These are phyloP conservation scores for Linyphia triangularis DNA, from an alignment of 2,888 invertebrate genomes.

Conservation along the genomic window DNA sequence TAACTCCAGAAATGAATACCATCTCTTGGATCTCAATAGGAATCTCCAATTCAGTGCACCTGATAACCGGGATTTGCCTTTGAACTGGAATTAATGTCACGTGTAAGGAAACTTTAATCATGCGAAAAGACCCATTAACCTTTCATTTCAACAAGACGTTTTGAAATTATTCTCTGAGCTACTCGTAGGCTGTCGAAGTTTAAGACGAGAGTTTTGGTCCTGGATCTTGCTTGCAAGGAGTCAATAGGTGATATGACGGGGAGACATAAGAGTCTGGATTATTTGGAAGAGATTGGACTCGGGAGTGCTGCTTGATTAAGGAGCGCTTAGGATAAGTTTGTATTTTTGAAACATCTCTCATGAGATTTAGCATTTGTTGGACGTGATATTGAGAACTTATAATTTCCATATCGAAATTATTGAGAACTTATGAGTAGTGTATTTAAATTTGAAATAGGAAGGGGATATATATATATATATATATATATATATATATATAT, in stretches of 20 bases:
- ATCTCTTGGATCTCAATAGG: not conserved
- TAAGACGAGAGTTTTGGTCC: not conserved
- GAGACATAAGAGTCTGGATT: not conserved
- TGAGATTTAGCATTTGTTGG: too few relatives aligned
- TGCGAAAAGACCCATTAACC: constrained; percentile 41
- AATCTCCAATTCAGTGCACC: constrained; percentile 5
- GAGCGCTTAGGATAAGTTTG: not conserved
- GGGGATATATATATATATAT: too few relatives aligned
- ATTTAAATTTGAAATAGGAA: too few relatives aligned
- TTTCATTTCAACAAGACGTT: constrained; percentile 37
- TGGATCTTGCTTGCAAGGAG: not conserved
- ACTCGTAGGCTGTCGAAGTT: constrained; percentile 8
- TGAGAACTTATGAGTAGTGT: too few relatives aligned
- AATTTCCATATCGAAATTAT: too few relatives aligned
- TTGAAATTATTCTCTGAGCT: constrained; percentile 48
- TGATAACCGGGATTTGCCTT: constrained; percentile 26
- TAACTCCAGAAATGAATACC: not conserved
- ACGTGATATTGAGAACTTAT: too few relatives aligned
- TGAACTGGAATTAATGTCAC: constrained; percentile 22
- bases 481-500: too few relatives aligned
- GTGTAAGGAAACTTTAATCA: constrained; percentile 46
- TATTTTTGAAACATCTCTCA: not conserved
- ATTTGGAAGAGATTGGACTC: not conserved
- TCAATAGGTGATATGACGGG: not conserved
- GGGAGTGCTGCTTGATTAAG: not conserved